Conservation (phyloP, 2,888 invertebrate species). For the Eupithecia abbreviata region DNA sequence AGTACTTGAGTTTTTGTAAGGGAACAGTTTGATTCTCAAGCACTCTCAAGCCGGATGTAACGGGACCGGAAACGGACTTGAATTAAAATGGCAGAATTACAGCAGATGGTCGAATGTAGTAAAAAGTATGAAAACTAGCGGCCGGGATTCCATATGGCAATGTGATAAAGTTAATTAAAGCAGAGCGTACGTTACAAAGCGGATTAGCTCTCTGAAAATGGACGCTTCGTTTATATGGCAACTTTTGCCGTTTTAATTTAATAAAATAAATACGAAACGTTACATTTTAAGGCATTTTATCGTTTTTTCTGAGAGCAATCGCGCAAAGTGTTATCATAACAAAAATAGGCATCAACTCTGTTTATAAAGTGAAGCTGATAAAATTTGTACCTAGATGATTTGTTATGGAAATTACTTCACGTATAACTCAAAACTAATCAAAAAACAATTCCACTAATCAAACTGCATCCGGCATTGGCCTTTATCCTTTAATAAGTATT, state of each 20-base stretch:
- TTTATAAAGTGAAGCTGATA: not conserved
- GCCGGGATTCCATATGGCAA: constrained; percentile 45
- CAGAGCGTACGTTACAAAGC: constrained; percentile 25
- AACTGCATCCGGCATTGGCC: not conserved
- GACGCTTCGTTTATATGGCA: constrained; percentile 13
- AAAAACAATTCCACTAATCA: too few relatives aligned
- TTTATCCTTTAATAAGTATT: not conserved
- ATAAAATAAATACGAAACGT: not conserved
- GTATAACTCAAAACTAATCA: not conserved
- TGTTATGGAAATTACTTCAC: not conserved
- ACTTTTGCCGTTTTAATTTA: not conserved
- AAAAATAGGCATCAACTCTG: not conserved
- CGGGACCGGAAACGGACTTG: constrained; percentile 74
- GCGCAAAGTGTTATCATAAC: not conserved
- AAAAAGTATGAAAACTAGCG: constrained; percentile 52
- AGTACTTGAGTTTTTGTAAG: constrained; percentile 54
- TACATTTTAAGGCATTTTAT: not conserved
- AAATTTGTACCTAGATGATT: not conserved
- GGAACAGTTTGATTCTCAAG: constrained; percentile 64
- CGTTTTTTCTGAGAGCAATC: not conserved
- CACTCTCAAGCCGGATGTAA: constrained; percentile 76
- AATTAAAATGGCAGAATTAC: constrained; percentile 64
- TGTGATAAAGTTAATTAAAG: constrained; percentile 58
- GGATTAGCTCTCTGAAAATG: constrained; percentile 21
- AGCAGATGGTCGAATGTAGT: constrained; percentile 65